Evolutionary conservation across 2,113 vertebrate species (phyloP), one percentile per base, ranked within the genome.

Genomic region (Xiphophorus maculatus): DNA sequence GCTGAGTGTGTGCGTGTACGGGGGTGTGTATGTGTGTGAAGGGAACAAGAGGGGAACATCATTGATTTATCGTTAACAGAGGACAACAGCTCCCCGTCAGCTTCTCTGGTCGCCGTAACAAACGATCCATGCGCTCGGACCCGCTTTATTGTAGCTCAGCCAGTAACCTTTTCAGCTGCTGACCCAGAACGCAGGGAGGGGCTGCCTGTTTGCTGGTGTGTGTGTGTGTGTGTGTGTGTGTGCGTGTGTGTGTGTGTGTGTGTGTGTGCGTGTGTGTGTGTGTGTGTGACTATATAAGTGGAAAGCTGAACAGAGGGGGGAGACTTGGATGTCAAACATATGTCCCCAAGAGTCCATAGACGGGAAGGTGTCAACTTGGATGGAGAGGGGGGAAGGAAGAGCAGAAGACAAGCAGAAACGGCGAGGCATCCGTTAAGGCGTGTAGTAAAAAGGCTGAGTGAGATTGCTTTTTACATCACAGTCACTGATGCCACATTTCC

Each of bases 111-210:
- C 87, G 86, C 90, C 93, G 91, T 95, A 95, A 96, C 95, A 96
- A 96, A 96, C 95, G 93, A 95, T 93, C 89, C 95, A 95, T 94
- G 95, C 94, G 95, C 95, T 95, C 93, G 90, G 95, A 93, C 96
- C 95, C 93, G 94, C 94, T 96, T 96, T 96, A 95, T 96, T 98
- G 96, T 95, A 95, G 95, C 86, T 84, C 94, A 93, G 96, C 95
- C 95, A 94, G 95, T 97, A 96, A 97, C 96, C 96, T 96, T 96
- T 96, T 96, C 95, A 98, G 93, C 95, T 95, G 94, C 89, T 97
- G 96, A 97, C 96, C 97, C 96, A 90, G 95, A 97, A 97, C 96
- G 65, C 73, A 71, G 84, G 80, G 88, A 89, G 88, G 90, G 82
- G 89, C 81, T 65, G 78, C 28, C 63, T 76, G 73, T 66, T 17